Evolutionary conservation across 2,797 vertebrate genomes (phyloP), one percentile per base, ranked within the genome.

Genomic region (Sebastolobus altivelis): DNA sequence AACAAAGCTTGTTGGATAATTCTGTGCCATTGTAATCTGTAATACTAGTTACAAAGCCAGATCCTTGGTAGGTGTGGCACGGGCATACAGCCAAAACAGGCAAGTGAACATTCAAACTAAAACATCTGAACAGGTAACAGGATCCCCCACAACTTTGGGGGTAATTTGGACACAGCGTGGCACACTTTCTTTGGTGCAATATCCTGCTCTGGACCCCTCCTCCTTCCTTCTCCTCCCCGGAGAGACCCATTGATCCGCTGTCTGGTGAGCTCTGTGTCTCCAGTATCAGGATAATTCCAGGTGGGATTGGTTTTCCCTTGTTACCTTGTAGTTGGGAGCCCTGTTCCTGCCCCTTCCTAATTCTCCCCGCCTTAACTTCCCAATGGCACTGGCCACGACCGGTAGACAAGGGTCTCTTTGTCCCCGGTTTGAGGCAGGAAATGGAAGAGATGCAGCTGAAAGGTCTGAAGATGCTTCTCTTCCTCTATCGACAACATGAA

Each of bases 261-360:
- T 93, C 90, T 92, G 90, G 86, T 89, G 90, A 93, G 81, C 82
- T 81, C 83, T 82, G 89, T 90, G 93, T 94, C 93, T 93, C 94
- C 93, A 92, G 91, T 95, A 94, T 93, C 94, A 91, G 92, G 89
- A 93, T 94, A 92, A 93, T 93, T 95, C 93, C 94, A 89, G 86
- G 91, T 92, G 94, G 95, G 95, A 95, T 96, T 95, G 90, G 91
- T 95, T 96, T 96, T 95, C 94, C 95, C 95, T 93, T 94, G 93
- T 94, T 95, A 94, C 94, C 93, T 91, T 96, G 95, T 96, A 94
- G 93, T 94, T 90, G 87, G 91, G 91, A 94, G 90, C 92, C 93
- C 88, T 88, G 92, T 95, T 94, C 94, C 89, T 94, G 93, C 94
- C 94, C 93, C 90, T 93, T 92, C 92, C 93, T 94, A 92, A 94